These are phyloP conservation scores for Euclidia mi DNA, from an alignment of 2,888 invertebrate genomes.

Conservation along the genomic window DNA sequence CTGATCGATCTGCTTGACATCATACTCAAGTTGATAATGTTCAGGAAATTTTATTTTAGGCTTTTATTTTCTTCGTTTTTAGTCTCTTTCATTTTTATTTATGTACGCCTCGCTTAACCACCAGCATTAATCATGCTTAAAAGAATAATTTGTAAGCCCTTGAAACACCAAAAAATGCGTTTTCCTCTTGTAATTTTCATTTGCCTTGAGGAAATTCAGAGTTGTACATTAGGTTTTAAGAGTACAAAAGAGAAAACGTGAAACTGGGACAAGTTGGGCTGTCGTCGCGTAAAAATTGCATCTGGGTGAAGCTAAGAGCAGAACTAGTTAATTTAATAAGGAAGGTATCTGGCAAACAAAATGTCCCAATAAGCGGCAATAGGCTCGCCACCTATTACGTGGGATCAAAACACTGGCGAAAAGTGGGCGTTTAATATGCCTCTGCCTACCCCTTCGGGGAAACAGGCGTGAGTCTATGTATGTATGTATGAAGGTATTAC, in stretches of 20 bases:
- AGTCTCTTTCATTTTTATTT: not conserved
- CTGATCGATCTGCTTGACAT: too few relatives aligned
- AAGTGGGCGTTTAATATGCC: too few relatives aligned
- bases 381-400: too few relatives aligned
- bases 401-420: too few relatives aligned
- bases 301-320: slow-evolving; percentile 31
- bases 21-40: too few relatives aligned
- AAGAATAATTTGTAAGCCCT: slow-evolving; percentile 1
- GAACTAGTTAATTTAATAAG: slow-evolving; percentile 44
- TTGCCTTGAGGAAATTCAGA: slow-evolving; percentile 26
- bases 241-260: slow-evolving; percentile 34
- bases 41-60: too few relatives aligned
- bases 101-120: not conserved
- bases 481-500: slow-evolving; percentile 31
- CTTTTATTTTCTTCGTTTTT: too few relatives aligned
- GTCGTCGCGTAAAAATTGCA: slow-evolving; percentile 49
- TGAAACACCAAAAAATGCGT: not conserved
- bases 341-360: too few relatives aligned
- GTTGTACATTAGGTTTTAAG: slow-evolving; percentile 29
- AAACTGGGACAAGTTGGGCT: slow-evolving; percentile 37
- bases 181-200: slow-evolving; percentile 28
- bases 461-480: too few relatives aligned
- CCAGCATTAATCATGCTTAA: not conserved
- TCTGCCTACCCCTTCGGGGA: too few relatives aligned
- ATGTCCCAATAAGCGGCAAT: too few relatives aligned